Evolutionary conservation across 2,888 invertebrate genomes (phyloP).

Genomic region (Lysandra coridon): DNA sequence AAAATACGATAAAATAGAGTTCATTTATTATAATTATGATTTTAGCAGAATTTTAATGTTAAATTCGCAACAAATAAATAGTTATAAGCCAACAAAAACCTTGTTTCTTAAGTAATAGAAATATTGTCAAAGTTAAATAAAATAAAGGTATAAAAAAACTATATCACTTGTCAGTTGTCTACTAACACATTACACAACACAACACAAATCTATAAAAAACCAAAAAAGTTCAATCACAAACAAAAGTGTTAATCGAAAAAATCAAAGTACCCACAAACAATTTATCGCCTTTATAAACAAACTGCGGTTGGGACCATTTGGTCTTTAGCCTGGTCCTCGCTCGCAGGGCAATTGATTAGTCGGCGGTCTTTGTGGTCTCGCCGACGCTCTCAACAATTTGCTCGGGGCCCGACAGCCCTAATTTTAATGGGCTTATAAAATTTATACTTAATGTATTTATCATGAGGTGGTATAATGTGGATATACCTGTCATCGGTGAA

Average conservation of each 20-base stretch:
- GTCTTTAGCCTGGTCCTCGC: constrained; percentile 32
- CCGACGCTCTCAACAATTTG: constrained; percentile 77
- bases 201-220: too few relatives aligned
- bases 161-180: too few relatives aligned
- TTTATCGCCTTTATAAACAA: constrained; percentile 31
- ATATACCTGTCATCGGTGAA: not conserved
- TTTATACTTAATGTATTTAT: constrained; percentile 80
- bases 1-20: too few relatives aligned
- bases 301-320: constrained; percentile 42
- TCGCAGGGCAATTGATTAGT: constrained; percentile 72
- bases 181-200: too few relatives aligned
- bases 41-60: too few relatives aligned
- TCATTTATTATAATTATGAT: too few relatives aligned
- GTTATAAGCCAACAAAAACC: too few relatives aligned
- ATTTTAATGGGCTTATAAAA: constrained; percentile 80
- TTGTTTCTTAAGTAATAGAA: too few relatives aligned
- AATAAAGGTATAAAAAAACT: too few relatives aligned
- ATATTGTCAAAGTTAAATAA: too few relatives aligned
- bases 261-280: not conserved
- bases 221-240: not conserved
- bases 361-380: constrained; percentile 70
- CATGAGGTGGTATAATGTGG: constrained; percentile 50
- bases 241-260: not conserved
- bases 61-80: too few relatives aligned
- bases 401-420: constrained; percentile 77